Evolutionary conservation across 2,797 vertebrate genomes (phyloP), one percentile per base, ranked within the genome.

Genomic region (Eospalax fontanierii): DNA sequence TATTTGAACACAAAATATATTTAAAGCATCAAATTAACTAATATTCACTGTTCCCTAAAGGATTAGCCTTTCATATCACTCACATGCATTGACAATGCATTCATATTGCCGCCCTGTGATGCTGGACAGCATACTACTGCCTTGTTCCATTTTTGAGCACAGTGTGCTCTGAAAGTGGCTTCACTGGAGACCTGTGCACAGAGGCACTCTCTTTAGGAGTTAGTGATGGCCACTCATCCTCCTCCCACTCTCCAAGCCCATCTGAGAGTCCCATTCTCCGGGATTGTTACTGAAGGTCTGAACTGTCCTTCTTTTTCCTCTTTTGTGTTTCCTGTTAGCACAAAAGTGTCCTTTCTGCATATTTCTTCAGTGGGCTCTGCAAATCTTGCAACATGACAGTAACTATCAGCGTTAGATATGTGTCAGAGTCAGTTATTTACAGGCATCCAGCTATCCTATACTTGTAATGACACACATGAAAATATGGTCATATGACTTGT

Each of bases 1-100:
- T 81, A 26, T 75, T 87, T 78, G 54, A 81, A 92, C 92, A 75
- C 40, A 54, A 85, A 33, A 70, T 61, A 33, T 21, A 26, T 76
- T 16, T 4, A n/a, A 81, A 86, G 76, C 74, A 81, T 4, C 65
- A 61, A 35, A 28, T 65, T 70, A 89, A 94, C n/a, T 35, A 66
- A 40, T 80, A 24, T 46, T 81, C 19, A 15, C 63, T 66, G 50
- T 87, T 84, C 63, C 15, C 14, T 12, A 30, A 89, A 63, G n/a
- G 76, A 4, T 91, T 73, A 46, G 74, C 59, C 59, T 59, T 89
- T 28, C 43, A 11, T 59, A 38, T 16, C 40, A 26, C 28, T 89
- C 21, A 24, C 43, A 14, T n/a, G 54, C n/a, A n/a, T n/a, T n/a
- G n/a, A n/a, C n/a, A n/a, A n/a, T n/a, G n/a, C n/a, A n/a, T n/a